Conservation (phyloP, 2,888 invertebrate species). For the Agonopterix arenella region DNA sequence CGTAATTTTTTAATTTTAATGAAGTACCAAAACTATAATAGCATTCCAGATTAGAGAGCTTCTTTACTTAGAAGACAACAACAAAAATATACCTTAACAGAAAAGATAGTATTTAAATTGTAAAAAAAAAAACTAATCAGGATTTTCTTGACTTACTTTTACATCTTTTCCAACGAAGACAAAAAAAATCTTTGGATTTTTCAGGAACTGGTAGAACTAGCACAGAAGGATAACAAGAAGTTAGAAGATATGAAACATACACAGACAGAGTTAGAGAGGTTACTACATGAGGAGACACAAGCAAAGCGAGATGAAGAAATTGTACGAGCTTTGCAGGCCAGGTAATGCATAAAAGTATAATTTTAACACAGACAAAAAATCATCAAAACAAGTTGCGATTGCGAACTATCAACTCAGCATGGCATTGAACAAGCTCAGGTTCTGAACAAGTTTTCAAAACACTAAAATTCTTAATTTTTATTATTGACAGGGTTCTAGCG, state of each 20-base stretch:
- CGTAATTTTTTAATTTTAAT: too few species aligned
- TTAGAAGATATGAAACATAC: constrained; percentile 84
- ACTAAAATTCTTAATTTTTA: not conserved
- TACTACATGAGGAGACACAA: constrained; percentile 88
- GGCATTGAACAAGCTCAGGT: not conserved
- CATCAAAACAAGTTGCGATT: too few species aligned
- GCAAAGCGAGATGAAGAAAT: constrained; percentile 92
- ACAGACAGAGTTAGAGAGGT: constrained; percentile 81
- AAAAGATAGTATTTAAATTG: too few species aligned
- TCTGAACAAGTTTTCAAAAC: not conserved
- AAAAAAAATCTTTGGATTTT: too few species aligned
- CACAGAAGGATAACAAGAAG: constrained; percentile 84
- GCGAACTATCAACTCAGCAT: too few species aligned
- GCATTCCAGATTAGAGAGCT: too few species aligned
- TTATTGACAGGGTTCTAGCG: constrained; percentile 76
- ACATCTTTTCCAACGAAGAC: too few species aligned
- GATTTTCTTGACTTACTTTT: too few species aligned
- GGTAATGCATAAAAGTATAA: constrained; percentile 35
- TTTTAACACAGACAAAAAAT: not conserved
- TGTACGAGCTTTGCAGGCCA: constrained; percentile 81
- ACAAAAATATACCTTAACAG: too few species aligned
- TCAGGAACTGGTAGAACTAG: constrained; percentile 80
- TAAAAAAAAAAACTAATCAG: too few species aligned
- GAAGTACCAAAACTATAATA: too few species aligned
- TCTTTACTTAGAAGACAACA: too few species aligned